Base-by-base conservation (phyloP, 2,888 invertebrate species). In the Pinctada fucata region DNA sequence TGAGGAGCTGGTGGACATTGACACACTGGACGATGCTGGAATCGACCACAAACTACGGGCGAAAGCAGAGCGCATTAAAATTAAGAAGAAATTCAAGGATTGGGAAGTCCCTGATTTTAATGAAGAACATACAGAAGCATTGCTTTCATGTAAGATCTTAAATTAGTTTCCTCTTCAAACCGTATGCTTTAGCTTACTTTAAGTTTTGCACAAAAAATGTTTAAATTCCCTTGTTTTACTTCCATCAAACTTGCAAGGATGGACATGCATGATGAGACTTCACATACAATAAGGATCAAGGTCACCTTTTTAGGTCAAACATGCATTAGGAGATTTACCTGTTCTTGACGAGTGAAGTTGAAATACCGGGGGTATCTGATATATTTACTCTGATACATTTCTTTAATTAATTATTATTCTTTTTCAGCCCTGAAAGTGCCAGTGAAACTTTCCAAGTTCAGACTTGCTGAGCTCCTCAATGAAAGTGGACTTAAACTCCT, bases 341-440 rank as follows among this genome's bases (percentile, higher is more conserved):
- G 31, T 31, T 31, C 31, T 31, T 31, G 31, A 31, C 31, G 31
- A 31, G 31, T 31, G 31, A 31, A 31, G 31, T 31, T 31, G 31
- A 31, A 31, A 31, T 31, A 31, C 31, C 31, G 31, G 31, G 31
- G 31, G 31, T 31, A 31, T 31, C 31, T 31, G 31, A 31, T 31
- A 31, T 31, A 31, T 31, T 31, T 31, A 31, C 31, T 31, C 31
- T 31, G 31, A 31, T 31, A 31, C 31, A 31, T 31, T 31, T 31
- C 31, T 31, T 31, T 31, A 31, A 31, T 31, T 31, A 58, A 13
- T 58, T 58, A 13, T 10, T 10, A 58, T 58, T 58, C 13, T 10
- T 58, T 58, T 58, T 58, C 58, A 58, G 58, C 58, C 58, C 13
- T 58, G 58, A 58, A 58, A 58, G 58, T 58, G 6, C 58, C 58